Evolutionary conservation across 2,888 invertebrate species (phyloP).

Genomic region (Mythimna impura): DNA sequence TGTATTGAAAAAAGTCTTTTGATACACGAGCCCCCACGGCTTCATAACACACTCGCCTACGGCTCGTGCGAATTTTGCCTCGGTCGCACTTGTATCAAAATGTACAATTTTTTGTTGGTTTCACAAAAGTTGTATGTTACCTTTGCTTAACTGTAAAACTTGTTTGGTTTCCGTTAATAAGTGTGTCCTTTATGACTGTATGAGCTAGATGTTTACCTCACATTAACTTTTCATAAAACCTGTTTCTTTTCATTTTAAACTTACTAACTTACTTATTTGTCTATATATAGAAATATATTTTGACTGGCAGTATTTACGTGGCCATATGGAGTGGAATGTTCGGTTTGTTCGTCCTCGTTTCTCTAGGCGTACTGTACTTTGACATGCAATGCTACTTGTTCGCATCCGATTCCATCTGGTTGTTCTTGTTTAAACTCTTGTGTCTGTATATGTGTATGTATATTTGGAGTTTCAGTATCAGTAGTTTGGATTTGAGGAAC

Average conservation of each 20-base stretch:
- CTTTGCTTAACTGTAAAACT: slow-evolving; percentile 31
- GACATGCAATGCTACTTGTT: slow-evolving; percentile 3
- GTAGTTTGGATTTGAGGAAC: too few relatives aligned
- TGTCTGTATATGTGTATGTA: neutral
- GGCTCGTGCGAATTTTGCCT: too few relatives aligned
- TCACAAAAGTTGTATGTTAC: neutral
- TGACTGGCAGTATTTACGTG: neutral
- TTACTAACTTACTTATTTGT: too few relatives aligned
- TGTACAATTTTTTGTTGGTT: neutral
- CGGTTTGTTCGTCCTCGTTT: neutral
- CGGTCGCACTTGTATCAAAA: too few relatives aligned
- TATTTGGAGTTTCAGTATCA: neutral
- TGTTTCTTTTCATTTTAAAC: slow-evolving; percentile 9
- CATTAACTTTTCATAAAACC: slow-evolving; percentile 2
- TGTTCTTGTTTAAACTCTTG: neutral
- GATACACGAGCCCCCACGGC: too few relatives aligned
- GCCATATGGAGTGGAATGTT: neutral
- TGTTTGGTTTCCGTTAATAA: slow-evolving; percentile 32
- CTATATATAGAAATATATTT: neutral
- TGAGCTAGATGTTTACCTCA: neutral
- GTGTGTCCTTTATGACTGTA: neutral
- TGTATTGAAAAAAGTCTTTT: too few relatives aligned
- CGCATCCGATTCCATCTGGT: neutral
- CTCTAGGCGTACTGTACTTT: slow-evolving; percentile 5
- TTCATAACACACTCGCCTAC: too few relatives aligned